A percentile compares a stretch with the other conserved stretches of the same genome.
phyloP scores from a whole-genome alignment of 2,888 invertebrate species.

The Saturnia japonica region DNA sequence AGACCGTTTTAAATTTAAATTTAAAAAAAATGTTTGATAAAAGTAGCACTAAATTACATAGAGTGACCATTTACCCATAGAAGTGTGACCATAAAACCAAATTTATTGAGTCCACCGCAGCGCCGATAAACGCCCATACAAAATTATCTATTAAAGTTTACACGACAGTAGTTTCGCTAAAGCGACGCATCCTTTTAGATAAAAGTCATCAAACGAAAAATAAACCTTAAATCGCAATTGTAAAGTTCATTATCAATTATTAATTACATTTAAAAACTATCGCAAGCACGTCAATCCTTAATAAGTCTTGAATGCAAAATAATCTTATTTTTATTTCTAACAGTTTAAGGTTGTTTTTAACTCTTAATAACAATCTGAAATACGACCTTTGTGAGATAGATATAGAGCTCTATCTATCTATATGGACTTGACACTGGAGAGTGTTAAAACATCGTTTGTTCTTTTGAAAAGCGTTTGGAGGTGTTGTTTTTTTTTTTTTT shows the following conservation, averaged over 20 bases:
- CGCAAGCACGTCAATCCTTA: background rate
- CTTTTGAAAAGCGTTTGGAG: background rate
- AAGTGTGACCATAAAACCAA: conserved; percentile 64
- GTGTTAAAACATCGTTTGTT: background rate
- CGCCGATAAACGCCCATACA: conserved; percentile 54
- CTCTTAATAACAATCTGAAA: background rate
- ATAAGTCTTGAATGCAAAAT: background rate
- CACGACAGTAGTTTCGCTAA: conserved; percentile 39
- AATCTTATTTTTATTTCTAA: background rate
- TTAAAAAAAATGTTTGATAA: conserved; percentile 1
- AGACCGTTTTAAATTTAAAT: background rate
- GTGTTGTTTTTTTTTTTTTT: background rate
- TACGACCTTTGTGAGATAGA: background rate
- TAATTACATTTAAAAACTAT: background rate
- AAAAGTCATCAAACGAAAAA: background rate
- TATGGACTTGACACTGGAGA: background rate
- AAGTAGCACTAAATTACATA: background rate
- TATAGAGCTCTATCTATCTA: background rate
- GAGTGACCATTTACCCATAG: conserved; percentile 53
- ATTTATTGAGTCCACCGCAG: conserved; percentile 71
- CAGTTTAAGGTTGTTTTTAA: background rate
- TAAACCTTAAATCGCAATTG: background rate
- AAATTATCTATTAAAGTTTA: conserved; percentile 28
- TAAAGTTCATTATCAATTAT: background rate
- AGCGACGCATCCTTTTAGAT: conserved; percentile 37